Base-by-base conservation (phyloP, 2,113 vertebrate genomes). In the Rhinoderma darwinii region DNA sequence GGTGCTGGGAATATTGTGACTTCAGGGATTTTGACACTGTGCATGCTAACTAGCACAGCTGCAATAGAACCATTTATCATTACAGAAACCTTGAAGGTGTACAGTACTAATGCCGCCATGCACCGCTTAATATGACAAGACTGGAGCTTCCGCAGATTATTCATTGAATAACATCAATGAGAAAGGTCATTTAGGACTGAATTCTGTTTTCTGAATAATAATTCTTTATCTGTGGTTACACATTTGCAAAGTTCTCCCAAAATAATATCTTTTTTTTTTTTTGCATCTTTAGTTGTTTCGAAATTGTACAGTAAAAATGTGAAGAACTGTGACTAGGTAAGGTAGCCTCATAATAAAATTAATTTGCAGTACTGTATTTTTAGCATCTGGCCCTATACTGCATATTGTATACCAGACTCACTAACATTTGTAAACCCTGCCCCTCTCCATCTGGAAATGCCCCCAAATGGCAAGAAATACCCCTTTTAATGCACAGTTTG, bases 191-290 rank as follows among this genome's bases (percentile, higher is more conserved):
- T 86, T 22, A 88, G 76, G 84, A 87, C 83, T 7, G 39, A 56
- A 54, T 90, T 90, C 89, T 88, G 51, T 88, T 77, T 84, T 82
- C 76, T 78, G 82, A 89, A 86, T 88, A 70, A 68, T 86, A 73
- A 82, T 90, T 90, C 88, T 92, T 90, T 81, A 88, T 92, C 90
- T 90, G 39, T 77, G 27, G 0, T 82, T 88, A 77, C 47, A 18
- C 78, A 75, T 87, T 87, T 87, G 32, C 51, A 61, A 82, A 75
- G 18, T 63, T 81, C 47, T 81, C 30, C 30, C 25, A 27, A 70
- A 79, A 86, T 78, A 56, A 15, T 39, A 18, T 72, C 3, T 27
- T 82, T 47, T 68, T 43, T 30, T 78, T 56, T 56, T 25, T 50
- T 61, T 27, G n/a, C 78, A 30, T 25, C 35, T 68, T 35, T 61